A percentile compares a stretch with the other conserved stretches of the same genome.
These are phyloP conservation scores for Epinephelus malabaricus DNA, from an alignment of 2,797 vertebrate genomes.

Conservation along the genomic window DNA sequence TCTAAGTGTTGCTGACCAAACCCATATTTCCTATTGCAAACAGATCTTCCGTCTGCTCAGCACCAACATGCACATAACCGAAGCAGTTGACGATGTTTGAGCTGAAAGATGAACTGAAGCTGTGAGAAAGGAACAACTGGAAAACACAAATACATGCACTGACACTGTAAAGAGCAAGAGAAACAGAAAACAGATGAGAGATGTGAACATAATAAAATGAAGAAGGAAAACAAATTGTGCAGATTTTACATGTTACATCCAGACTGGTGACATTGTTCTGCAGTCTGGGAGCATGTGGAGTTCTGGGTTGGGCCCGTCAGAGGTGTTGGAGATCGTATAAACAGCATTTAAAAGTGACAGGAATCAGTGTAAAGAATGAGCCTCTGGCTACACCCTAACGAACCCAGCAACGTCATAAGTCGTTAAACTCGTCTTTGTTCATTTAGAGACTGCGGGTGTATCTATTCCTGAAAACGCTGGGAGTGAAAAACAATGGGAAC, in stretches of 20 bases:
- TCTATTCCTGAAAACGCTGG: background rate
- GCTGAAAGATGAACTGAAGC: constrained; percentile 7
- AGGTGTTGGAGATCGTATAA: constrained; percentile 64
- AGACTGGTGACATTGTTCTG: constrained; percentile 7
- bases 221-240: background rate
- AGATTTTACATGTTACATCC: constrained; percentile 8
- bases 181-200: background rate
- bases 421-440: constrained; percentile 24
- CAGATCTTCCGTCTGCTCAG: background rate
- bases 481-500: background rate
- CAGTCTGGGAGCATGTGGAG: constrained; percentile 12
- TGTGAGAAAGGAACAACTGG: background rate
- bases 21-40: constrained; percentile 11
- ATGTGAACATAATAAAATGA: background rate
- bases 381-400: constrained; percentile 63
- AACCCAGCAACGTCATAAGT: constrained; percentile 39
- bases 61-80: background rate
- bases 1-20: background rate
- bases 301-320: constrained; percentile 45
- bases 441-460: background rate
- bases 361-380: constrained; percentile 80
- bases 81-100: background rate
- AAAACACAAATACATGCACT: constrained; percentile 4
- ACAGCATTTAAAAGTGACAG: constrained; percentile 70
- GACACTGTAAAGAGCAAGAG: background rate